These are phyloP conservation scores for Petrocephalus schoutedeni DNA, from an alignment of 2,797 vertebrate species.

Conservation along the genomic window DNA sequence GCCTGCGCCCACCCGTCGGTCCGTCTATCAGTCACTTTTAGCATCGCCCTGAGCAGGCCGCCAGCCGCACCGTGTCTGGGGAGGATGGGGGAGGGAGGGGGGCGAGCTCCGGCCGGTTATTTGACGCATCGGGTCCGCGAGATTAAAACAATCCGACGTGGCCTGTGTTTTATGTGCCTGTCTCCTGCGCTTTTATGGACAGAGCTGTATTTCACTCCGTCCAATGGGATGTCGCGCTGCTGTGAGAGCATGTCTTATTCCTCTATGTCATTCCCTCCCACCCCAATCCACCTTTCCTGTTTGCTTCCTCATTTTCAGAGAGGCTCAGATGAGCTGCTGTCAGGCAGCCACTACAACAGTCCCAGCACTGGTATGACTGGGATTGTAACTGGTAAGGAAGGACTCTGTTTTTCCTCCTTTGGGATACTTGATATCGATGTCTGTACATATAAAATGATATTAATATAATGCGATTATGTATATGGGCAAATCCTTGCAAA, in stretches of 20 bases:
- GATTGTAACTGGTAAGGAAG: conserved; percentile 73
- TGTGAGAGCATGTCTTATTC: not conserved
- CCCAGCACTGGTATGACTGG: conserved; percentile 85
- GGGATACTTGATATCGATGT: not conserved
- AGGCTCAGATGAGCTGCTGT: conserved; percentile 97
- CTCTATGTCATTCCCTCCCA: not conserved
- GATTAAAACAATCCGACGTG: conserved; percentile 13
- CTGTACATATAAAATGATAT: not conserved
- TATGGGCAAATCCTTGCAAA: not conserved
- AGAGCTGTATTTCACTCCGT: not conserved
- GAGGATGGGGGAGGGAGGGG: not conserved
- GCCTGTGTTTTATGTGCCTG: not conserved
- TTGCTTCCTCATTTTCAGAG: conserved; percentile 61
- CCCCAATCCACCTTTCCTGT: not conserved
- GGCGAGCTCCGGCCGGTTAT: not conserved
- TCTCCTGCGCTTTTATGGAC: not conserved
- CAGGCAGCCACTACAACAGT: conserved; percentile 89
- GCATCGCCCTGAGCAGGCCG: not conserved
- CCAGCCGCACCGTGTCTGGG: not conserved
- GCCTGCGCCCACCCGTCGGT: not conserved
- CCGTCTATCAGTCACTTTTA: conserved; percentile 15
- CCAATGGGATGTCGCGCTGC: not conserved
- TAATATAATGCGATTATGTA: not conserved
- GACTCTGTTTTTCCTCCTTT: not conserved
- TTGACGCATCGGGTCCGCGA: conserved; percentile 13